Percentiles rank a stretch among this genome's conserved stretches.
phyloP scores from a whole-genome alignment of 1,140 invertebrate species.

The Pectinophora gossypiella region DNA sequence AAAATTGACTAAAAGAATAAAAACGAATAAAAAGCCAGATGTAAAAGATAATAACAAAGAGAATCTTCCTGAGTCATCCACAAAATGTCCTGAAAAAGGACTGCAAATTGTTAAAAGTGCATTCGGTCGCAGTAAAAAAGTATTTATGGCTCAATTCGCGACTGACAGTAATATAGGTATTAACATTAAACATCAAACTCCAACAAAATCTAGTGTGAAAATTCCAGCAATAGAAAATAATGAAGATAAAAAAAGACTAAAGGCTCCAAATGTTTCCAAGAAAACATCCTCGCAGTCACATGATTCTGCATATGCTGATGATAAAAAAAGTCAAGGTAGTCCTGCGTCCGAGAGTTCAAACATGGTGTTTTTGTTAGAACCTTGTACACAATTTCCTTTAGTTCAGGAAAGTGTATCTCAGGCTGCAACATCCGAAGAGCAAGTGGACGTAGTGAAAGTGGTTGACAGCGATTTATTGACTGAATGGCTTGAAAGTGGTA shows the following conservation, averaged over 20 bases:
- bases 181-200: constrained; percentile 17
- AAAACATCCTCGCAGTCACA: background rate
- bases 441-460: background rate
- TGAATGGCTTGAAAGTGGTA: constrained; percentile 8
- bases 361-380: constrained; percentile 18
- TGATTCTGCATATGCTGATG: constrained; percentile 5
- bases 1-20: constrained; percentile 21
- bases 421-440: background rate
- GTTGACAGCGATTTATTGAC: constrained; percentile 10
- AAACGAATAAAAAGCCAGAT: constrained; percentile 24
- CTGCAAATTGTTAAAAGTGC: constrained; percentile 15
- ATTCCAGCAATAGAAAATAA: constrained; percentile 9
- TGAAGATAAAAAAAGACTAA: constrained; percentile 2
- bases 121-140: constrained; percentile 34
- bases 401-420: background rate
- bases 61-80: constrained; percentile 40
- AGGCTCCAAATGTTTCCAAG: constrained; percentile 2
- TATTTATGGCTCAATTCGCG: constrained; percentile 30
- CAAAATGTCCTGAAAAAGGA: constrained; percentile 20
- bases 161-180: constrained; percentile 14
- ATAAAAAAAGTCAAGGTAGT: constrained; percentile 7
- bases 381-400: constrained; percentile 2
- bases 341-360: constrained; percentile 10
- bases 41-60: constrained; percentile 35
- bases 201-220: constrained; percentile 22